Base-by-base conservation (phyloP, 2,888 invertebrate genomes). In the Cataglyphis altisquamis region DNA sequence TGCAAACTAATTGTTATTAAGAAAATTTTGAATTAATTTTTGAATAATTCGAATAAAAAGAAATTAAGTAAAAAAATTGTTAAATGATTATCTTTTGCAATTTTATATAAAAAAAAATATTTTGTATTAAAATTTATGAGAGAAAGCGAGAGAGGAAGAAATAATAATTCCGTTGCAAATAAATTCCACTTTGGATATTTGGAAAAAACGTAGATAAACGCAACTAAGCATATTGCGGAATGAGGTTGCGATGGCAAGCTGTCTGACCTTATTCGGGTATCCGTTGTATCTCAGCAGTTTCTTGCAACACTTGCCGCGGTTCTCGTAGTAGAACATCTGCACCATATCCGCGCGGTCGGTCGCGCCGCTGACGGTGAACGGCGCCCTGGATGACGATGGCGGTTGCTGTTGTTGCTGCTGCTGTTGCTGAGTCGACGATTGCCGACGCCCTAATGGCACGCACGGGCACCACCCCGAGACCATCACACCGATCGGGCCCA, bases 231-330 rank as follows among this genome's bases (percentile, higher is more conserved):
- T 10, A 45, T 36, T 3, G 48, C 72, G n/a, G 52, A 39, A 39
- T 29, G 41, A 39, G 12, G 29, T 25, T 36, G 48, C 3, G 9
- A 32, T 18, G 48, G 10, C 29, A 45, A 32, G 25, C n/a, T 52
- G 12, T 29, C 92, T 95, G 93, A 97, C 97, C 96, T 97, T 97
- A 95, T 97, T 97, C 73, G 97, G 97, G 93, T 97, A 97, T 90
- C 98, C 97, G 95, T 97, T 97, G 95, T 97, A 97, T 94, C 97
- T 96, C 82, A 98, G 96, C 89, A 98, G 95, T 95, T 97, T 98
- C 93, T 97, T 97, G 95, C 97, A 97, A 95, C 97, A 97, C 94
- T 97, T 97, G 87, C 98, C 98, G 87, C 97, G 96, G 91, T 97
- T 97, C 95, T 98, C 98, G 92, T 97, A 97, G 94, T 97, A 97